These are phyloP conservation scores for Trichonephila inaurata DNA, from an alignment of 1,140 invertebrate genomes.

Conservation along the genomic window DNA sequence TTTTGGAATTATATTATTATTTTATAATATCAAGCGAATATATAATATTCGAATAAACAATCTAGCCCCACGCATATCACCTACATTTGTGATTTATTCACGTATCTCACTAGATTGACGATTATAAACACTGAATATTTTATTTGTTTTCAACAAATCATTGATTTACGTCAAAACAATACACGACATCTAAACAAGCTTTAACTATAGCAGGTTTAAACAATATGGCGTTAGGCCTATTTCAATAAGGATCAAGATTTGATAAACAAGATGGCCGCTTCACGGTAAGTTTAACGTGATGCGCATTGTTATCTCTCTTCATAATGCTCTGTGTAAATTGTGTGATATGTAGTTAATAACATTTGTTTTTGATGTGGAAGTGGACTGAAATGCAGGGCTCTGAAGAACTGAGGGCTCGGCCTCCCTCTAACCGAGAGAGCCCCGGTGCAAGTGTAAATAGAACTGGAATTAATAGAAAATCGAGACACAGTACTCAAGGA, in stretches of 20 bases:
- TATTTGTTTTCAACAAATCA: background rate
- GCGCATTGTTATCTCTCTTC: slow-evolving; percentile 42
- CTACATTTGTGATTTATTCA: background rate
- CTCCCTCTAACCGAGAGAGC: slow-evolving; percentile 22
- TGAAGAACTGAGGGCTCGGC: slow-evolving; percentile 73
- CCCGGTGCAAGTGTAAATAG: slow-evolving; percentile 61
- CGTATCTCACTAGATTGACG: background rate
- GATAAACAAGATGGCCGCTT: slow-evolving; percentile 69
- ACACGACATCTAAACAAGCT: background rate
- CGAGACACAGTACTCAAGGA: slow-evolving; percentile 40
- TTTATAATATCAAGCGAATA: slow-evolving; percentile 1
- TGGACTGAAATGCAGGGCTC: slow-evolving; percentile 70
- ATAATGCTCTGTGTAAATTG: background rate
- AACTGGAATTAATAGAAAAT: slow-evolving; percentile 41
- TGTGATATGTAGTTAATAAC: slow-evolving; percentile 31
- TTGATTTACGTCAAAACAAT: background rate
- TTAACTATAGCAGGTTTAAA: background rate
- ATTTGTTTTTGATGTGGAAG: slow-evolving; percentile 55
- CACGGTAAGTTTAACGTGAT: slow-evolving; percentile 64
- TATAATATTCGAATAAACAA: slow-evolving; percentile 1
- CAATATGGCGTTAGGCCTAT: slow-evolving; percentile 61
- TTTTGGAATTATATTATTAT: background rate
- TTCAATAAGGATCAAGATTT: background rate
- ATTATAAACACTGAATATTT: slow-evolving; percentile 8
- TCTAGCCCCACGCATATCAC: slow-evolving; percentile 1